Conservation (phyloP, 2,888 invertebrate genomes). For the Eupithecia subumbrata region DNA sequence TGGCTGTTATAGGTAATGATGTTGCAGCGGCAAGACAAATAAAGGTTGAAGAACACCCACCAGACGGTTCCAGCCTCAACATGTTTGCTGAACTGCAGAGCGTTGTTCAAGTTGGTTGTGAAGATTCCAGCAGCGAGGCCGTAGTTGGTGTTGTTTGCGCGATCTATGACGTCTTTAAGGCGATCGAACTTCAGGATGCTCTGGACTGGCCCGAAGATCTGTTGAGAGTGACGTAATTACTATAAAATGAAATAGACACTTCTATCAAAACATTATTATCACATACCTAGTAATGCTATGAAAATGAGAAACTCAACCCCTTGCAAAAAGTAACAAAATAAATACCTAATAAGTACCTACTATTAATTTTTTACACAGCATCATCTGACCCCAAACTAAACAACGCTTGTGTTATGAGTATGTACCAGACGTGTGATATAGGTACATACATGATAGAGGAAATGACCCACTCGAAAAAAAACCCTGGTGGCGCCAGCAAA, state of each 20-base stretch:
- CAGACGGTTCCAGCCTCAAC: constrained; percentile 92
- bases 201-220: constrained; percentile 97
- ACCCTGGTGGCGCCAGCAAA: constrained; percentile 87
- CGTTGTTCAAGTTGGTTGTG: constrained; percentile 91
- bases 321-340: background rate
- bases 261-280: background rate
- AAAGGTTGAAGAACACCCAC: constrained; percentile 58
- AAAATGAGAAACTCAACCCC: background rate
- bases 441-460: background rate
- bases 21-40: background rate
- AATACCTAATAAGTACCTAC: background rate
- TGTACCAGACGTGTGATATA: background rate
- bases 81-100: constrained; percentile 88
- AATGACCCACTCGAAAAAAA: background rate
- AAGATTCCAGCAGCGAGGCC: constrained; percentile 93
- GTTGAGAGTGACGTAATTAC: background rate
- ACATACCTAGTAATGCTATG: background rate
- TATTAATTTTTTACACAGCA: background rate
- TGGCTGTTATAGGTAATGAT: background rate
- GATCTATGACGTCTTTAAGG: constrained; percentile 90
- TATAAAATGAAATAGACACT: background rate
- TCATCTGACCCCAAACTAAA: background rate
- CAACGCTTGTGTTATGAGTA: background rate
- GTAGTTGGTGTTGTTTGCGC: constrained; percentile 91
- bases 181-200: constrained; percentile 92